These are phyloP conservation scores for Anoplophora glabripennis DNA, from an alignment of 1,140 invertebrate species.

Conservation along the genomic window DNA sequence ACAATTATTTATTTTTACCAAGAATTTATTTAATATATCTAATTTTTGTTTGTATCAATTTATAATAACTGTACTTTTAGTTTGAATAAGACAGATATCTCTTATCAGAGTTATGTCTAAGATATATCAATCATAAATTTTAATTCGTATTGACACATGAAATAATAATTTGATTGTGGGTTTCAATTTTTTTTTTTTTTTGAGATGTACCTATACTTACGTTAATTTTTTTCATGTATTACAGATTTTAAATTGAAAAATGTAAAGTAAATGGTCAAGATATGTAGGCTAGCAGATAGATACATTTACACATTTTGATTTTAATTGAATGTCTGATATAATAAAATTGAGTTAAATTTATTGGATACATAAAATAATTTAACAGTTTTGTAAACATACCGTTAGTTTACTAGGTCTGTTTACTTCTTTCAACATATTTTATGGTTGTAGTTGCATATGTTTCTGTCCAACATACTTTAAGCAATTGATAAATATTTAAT, in stretches of 20 bases:
- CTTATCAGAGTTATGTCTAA: no score
- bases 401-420: neutral
- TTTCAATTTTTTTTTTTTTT: no score
- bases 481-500: neutral
- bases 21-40: no score
- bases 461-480: neutral
- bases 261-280: neutral
- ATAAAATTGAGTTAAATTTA: neutral
- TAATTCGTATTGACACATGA: neutral
- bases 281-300: neutral
- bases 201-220: no score
- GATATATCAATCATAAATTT: neutral
- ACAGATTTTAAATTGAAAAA: no score
- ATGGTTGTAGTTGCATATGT: neutral
- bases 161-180: neutral
- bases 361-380: neutral
- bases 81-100: neutral
- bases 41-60: neutral
- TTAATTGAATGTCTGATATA: neutral
- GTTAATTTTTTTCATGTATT: no score
- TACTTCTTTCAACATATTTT: constrained; percentile 1
- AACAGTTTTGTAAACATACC: neutral
- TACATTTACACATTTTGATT: neutral
- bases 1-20: no score
- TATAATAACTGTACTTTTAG: neutral